Percentiles rank a stretch among this genome's conserved stretches.
Evolutionary conservation across 2,888 invertebrate genomes (phyloP).

Genomic region (Nycteola revayana): DNA sequence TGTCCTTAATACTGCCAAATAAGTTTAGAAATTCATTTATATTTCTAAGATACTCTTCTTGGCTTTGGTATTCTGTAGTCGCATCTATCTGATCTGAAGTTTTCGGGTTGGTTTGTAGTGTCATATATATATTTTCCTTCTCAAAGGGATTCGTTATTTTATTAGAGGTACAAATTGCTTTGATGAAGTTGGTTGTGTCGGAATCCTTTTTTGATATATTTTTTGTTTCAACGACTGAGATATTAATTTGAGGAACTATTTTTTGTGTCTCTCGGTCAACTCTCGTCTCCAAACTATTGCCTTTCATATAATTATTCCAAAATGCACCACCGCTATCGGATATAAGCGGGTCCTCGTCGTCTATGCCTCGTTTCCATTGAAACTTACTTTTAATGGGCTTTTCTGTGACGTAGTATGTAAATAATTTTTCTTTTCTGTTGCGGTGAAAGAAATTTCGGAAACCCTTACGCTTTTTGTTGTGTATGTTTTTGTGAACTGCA

Average conservation of each 20-base stretch:
- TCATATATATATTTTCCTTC: background rate
- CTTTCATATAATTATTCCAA: slow-evolving; percentile 45
- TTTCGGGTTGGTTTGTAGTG: slow-evolving; percentile 4
- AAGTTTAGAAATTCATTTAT: slow-evolving; percentile 41
- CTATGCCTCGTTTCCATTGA: slow-evolving; percentile 24
- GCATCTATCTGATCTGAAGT: slow-evolving; percentile 1
- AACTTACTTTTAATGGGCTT: slow-evolving; percentile 21
- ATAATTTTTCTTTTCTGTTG: slow-evolving; percentile 29
- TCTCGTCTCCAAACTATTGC: slow-evolving; percentile 18
- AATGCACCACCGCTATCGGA: slow-evolving; percentile 42
- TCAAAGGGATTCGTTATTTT: too few relatives aligned
- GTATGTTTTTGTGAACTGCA: slow-evolving; percentile 1
- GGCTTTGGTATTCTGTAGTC: slow-evolving; percentile 15
- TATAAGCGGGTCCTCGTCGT: slow-evolving; percentile 36
- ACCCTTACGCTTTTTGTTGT: slow-evolving; percentile 22
- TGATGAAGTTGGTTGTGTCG: too few relatives aligned
- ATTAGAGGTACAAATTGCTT: too few relatives aligned
- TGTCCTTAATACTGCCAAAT: slow-evolving; percentile 26
- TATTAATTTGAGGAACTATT: slow-evolving; percentile 5
- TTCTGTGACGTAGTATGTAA: slow-evolving; percentile 20
- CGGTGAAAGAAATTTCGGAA: slow-evolving; percentile 34
- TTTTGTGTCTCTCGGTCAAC: slow-evolving; percentile 8
- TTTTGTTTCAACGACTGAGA: slow-evolving; percentile 8
- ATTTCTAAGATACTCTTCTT: slow-evolving; percentile 10
- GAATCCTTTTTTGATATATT: background rate